Conservation (phyloP, 2,888 invertebrate species). For the Prenolepis imparis region DNA sequence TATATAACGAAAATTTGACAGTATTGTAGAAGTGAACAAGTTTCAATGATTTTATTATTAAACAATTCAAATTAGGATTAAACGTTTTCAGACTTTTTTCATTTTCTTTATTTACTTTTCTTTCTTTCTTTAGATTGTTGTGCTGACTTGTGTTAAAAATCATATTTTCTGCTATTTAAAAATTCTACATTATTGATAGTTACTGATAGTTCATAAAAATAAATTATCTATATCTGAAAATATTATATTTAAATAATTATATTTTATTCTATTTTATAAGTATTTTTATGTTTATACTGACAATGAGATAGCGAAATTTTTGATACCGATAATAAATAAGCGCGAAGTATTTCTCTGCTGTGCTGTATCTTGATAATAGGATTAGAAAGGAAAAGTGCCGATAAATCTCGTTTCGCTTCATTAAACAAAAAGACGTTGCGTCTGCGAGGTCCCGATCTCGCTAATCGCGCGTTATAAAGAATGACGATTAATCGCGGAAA, state of each 20-base stretch:
- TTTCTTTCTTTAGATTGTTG: background rate
- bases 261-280: background rate
- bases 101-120: background rate
- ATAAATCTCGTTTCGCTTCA: background rate
- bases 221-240: background rate
- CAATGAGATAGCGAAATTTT: background rate
- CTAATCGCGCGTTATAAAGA: constrained; percentile 13
- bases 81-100: background rate
- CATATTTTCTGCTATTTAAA: background rate
- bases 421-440: background rate
- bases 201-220: background rate
- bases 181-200: background rate
- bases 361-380: background rate
- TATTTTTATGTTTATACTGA: background rate
- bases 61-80: no score
- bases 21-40: background rate
- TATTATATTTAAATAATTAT: background rate
- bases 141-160: background rate
- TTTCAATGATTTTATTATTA: no score
- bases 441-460: constrained; percentile 7
- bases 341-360: background rate
- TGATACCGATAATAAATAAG: constrained; percentile 9
- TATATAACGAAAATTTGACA: background rate
- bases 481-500: constrained; percentile 32
- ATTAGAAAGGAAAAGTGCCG: background rate